phyloP scores from a whole-genome alignment of 2,888 invertebrate genomes.

The Conus canariensis region DNA sequence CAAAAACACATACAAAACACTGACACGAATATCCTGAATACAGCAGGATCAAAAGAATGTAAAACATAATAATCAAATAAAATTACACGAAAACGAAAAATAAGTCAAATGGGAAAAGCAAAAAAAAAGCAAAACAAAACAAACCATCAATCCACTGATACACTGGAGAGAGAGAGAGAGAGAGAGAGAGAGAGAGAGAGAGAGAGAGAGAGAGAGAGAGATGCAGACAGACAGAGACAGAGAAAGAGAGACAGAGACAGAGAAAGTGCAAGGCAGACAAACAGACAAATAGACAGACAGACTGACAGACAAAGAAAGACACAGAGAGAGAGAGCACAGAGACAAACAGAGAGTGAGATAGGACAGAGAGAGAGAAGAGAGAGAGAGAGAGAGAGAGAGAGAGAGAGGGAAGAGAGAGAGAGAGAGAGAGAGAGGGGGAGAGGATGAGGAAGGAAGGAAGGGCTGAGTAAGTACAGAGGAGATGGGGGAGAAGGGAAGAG shows the following conservation, averaged over 20 bases:
- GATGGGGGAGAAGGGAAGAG: no score
- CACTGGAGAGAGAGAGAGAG: constrained; percentile 36
- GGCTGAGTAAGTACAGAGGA: no score
- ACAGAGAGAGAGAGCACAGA: neutral
- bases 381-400: neutral
- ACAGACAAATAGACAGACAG: no score
- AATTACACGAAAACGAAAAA: no score
- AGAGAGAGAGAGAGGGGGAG: neutral
- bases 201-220: neutral
- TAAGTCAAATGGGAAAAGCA: neutral
- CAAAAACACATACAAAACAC: no score
- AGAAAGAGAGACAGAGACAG: neutral
- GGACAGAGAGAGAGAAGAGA: neutral
- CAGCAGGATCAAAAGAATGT: no score
- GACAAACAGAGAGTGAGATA: neutral
- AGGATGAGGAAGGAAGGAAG: neutral
- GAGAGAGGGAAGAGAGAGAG: neutral
- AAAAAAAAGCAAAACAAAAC: no score
- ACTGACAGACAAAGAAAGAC: neutral
- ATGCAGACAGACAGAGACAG: neutral
- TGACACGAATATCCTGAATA: no score
- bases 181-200: neutral
- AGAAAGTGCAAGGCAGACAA: no score
- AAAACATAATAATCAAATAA: no score
- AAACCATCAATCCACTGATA: no score